Percentiles rank a stretch among this genome's conserved stretches.
phyloP scores from a whole-genome alignment of 2,888 invertebrate genomes.

The Argynnis bischoffii region DNA sequence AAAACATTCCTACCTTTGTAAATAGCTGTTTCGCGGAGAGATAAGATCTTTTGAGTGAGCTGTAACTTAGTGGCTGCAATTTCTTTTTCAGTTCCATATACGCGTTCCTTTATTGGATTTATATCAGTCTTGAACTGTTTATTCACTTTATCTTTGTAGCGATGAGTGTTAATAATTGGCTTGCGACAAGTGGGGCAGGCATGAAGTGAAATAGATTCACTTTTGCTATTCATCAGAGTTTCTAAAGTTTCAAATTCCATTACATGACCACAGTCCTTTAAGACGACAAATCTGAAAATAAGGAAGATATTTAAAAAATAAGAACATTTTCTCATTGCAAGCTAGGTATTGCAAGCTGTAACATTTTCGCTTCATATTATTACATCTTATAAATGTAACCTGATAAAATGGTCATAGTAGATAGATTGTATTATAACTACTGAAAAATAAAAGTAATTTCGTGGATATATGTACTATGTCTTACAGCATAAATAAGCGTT shows the following conservation, averaged over 20 bases:
- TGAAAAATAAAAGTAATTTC: no score
- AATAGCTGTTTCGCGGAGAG: constrained; percentile 7
- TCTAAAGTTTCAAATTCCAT: constrained; percentile 75
- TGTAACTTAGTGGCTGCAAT: constrained; percentile 48
- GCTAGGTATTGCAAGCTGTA: background rate
- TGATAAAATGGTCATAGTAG: no score
- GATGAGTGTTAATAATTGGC: constrained; percentile 78
- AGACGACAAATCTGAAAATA: constrained; percentile 70
- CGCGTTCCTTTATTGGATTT: constrained; percentile 64
- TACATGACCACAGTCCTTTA: constrained; percentile 79
- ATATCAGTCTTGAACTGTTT: constrained; percentile 62
- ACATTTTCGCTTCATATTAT: no score
- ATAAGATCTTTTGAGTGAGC: constrained; percentile 35
- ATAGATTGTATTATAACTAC: no score
- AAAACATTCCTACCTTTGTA: constrained; percentile 18
- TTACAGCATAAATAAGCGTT: no score
- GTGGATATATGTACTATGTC: no score
- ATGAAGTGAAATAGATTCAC: constrained; percentile 57
- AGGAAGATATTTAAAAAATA: background rate
- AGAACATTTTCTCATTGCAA: background rate
- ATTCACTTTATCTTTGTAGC: constrained; percentile 81
- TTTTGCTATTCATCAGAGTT: constrained; percentile 59
- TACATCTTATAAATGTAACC: no score
- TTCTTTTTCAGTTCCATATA: constrained; percentile 58
- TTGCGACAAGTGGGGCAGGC: constrained; percentile 83